A percentile compares a stretch with the other conserved stretches of the same genome.
Conservation (phyloP, 2,113 vertebrate species). For the Stegastes partitus region DNA sequence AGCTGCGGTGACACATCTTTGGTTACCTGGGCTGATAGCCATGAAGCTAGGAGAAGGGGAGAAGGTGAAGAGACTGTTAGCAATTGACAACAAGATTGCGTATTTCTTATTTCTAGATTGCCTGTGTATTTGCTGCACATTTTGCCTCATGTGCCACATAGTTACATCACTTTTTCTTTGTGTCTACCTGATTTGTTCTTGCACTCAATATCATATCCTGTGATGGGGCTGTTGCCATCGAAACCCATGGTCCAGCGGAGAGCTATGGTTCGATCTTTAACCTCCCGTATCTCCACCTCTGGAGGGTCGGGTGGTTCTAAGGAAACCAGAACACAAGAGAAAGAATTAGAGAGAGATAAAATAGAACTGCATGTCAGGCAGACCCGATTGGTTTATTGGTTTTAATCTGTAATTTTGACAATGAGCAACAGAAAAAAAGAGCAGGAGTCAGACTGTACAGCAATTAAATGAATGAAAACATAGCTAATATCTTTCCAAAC, state of each 20-base stretch:
- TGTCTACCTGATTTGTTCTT: constrained; percentile 96
- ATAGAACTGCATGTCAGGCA: constrained; percentile 6
- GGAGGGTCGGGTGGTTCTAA: constrained; percentile 96
- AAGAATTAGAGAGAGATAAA: constrained; percentile 24
- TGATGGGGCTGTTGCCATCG: constrained; percentile 98
- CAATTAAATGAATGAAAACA: constrained; percentile 37
- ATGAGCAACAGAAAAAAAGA: constrained; percentile 20
- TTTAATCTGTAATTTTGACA: constrained; percentile 40
- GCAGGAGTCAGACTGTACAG: constrained; percentile 1
- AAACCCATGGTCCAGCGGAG: constrained; percentile 99
- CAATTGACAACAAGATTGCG: neutral
- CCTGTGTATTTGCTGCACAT: neutral
- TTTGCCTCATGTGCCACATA: neutral
- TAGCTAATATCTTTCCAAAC: constrained; percentile 20
- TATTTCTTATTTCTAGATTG: neutral
- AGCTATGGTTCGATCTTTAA: constrained; percentile 95
- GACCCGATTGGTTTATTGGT: constrained; percentile 15
- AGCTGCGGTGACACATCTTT: constrained; percentile 99
- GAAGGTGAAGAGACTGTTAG: neutral
- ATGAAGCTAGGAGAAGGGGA: constrained; percentile 88
- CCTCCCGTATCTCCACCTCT: constrained; percentile 96
- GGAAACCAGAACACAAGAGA: constrained; percentile 17
- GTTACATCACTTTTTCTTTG: neutral
- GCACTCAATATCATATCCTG: constrained; percentile 98
- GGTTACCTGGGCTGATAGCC: constrained; percentile 98